Evolutionary conservation across 2,888 invertebrate species (phyloP), one percentile per base, ranked within the genome.

Genomic region (Exephanes ischioxanthus): DNA sequence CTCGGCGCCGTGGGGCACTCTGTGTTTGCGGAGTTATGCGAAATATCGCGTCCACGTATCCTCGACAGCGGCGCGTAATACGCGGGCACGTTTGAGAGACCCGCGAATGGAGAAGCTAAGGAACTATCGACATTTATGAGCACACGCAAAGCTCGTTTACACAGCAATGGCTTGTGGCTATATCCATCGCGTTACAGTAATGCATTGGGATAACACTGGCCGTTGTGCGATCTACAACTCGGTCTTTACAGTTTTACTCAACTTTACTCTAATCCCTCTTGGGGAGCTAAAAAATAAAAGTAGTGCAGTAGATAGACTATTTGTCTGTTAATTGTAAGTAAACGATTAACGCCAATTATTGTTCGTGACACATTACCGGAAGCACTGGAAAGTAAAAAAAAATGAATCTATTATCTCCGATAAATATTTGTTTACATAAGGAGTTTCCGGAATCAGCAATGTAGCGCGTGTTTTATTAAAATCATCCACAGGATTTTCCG

Each of bases 21-120:
- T 26, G 16, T 4, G 45, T 48, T 61, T 7, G 19, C 26, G 26
- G 45, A 61, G 41, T 73, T 73, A 73, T 73, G 73, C 61, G 73
- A 71, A 71, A 61, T 73, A 73, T 73, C 45, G 58, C 61, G 41
- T 41, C 26, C 73, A 61, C 73, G 73, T 73, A 73, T 58, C 11
- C 4, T 22, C 58, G 72, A n/a, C 61, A 16, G 58, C 19, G 45
- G 5, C n/a, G 26, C 58, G 22, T 61, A 73, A 41, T 58, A 73
- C 58, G 73, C 58, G 51, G 1, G 61, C 58, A 26, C 58, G 26
- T 26, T n/a, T 7, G 45, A 26, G 26, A 73, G 58, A 58, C 26
- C 71, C 58, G 9, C 73, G 73, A 73, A 61, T 61, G 26, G 45
- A 61, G 58, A 19, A 45, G 73, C 58, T 58, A 61, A 73, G 58